Evolutionary conservation across 2,797 vertebrate genomes (phyloP), one percentile per base, ranked within the genome.

Genomic region (Sebastes hubbsi): DNA sequence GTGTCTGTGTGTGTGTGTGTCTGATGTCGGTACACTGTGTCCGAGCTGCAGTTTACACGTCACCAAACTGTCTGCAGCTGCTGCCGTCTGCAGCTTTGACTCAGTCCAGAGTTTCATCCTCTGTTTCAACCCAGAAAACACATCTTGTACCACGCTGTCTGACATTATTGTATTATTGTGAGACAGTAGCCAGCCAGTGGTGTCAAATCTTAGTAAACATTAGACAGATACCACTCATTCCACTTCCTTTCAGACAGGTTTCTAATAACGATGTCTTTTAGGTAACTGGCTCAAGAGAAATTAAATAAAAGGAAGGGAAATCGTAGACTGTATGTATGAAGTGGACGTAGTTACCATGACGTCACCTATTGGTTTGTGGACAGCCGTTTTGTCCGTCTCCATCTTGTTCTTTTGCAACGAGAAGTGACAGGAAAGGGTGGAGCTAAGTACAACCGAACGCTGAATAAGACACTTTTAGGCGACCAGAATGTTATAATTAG

Each of bases 61-160:
- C 84, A 81, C 72, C 86, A 90, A 74, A 75, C 72, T 2, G 55
- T 83, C 16, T 81, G 80, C 77, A 70, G 80, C 74, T 70, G 77
- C 71, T 68, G 36, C 64, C 78, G 59, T 36, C 74, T 70, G 77
- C 76, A 65, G 36, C 64, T 80, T 59, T 30, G 38, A 30, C 13
- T 77, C 60, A 27, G 29, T 69, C 6, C 73, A 61, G 3, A 1
- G 8, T 70, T 69, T 71, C 25, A 29, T 70, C 60, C 5, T 8
- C 14, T 46, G 18, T 30, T 61, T 46, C 20, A 34, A 36, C 27
- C 12, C 64, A n/a, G 6, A 64, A 36, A 42, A 63, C 8, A 1
- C 1, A 4, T 52, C 29, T 34, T 2, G 7, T 2, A 4, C 6
- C 13, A 49, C 22, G 2, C 36, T 14, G 49, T n/a, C 60, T 65